Evolutionary conservation across 92 coral and sea anemone genomes (phyloP), one percentile per base, ranked within the genome.

Genomic region (Porites cylindrica): DNA sequence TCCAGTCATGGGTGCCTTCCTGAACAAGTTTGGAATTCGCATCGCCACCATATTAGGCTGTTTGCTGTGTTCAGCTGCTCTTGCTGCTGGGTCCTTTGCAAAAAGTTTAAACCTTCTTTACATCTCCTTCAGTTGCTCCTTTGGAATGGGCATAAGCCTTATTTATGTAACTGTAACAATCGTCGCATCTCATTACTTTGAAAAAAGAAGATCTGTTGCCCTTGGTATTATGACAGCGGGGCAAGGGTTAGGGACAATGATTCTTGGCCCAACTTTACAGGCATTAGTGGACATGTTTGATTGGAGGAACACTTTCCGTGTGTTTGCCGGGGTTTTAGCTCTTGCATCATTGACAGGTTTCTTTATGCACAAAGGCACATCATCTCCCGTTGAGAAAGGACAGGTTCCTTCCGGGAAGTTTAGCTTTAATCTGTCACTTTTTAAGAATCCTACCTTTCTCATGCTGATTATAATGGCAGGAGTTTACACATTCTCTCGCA

Each of bases 261-360:
- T 86, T 29, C 61, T 91, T 43, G 89, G 89, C 4, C 94, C 89
- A 2, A 67, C 77, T 9, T 52, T 78, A 7, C 91, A 82, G 47
- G 80, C 62, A 7, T 79, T 91, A 1, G 75, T 77, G 43, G 91
- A 77, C 7, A 21, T 84, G 3, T 1, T 91, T n/a, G 86, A 29
- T 51, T 91, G 91, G 94, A 82, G 91, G 64, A 72, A 72, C 19
- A 59, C 91, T 4, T 83, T 77, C n/a, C 82, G 94, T 17, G 87
- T 88, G 58, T 53, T 88, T 75, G 86, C 89, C 7, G 91, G 75
- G 20, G 6, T 51, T 29, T 60, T 82, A 69, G 19, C 58, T 43
- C 29, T 58, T 6, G 51, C 29, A 1, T 82, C 86, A 1, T 17
- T 82, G 50, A 83, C 80, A 7, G 87, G 87, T 20, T 83, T 32